phyloP scores from a whole-genome alignment of 2,797 vertebrate species.

The Rachycentron canadum region DNA sequence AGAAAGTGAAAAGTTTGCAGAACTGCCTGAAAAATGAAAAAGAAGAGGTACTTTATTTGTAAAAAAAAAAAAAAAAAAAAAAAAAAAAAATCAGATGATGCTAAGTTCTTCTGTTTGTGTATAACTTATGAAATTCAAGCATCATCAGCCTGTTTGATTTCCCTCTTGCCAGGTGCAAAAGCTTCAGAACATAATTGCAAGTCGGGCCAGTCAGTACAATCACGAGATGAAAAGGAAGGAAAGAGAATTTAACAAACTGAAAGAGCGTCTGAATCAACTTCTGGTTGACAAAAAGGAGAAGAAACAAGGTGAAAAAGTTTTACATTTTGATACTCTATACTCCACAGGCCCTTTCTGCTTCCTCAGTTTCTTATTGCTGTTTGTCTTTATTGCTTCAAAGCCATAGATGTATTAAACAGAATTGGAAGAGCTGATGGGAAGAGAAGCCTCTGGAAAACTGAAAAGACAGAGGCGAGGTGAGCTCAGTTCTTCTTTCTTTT shows the following conservation, averaged over 20 bases:
- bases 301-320: constrained; percentile 86
- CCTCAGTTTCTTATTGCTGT: neutral
- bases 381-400: constrained; percentile 77
- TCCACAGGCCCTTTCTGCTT: neutral
- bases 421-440: constrained; percentile 95
- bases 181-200: constrained; percentile 94
- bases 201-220: constrained; percentile 95
- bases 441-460: constrained; percentile 95
- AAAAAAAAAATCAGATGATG: neutral
- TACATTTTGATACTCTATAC: neutral
- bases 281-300: constrained; percentile 95
- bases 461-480: constrained; percentile 94
- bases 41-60: constrained; percentile 89
- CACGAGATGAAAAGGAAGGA: constrained; percentile 98
- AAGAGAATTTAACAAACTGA: constrained; percentile 94
- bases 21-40: constrained; percentile 95
- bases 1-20: constrained; percentile 92
- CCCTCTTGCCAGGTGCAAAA: constrained; percentile 90
- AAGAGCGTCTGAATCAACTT: constrained; percentile 94
- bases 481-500: neutral
- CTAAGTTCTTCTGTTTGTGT: neutral
- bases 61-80: too few species aligned
- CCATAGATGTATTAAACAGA: constrained; percentile 95
- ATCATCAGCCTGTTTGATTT: constrained; percentile 5
- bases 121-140: neutral